Percentiles rank a stretch among this genome's conserved stretches.
Evolutionary conservation across 2,797 vertebrate species (phyloP).

Genomic region (Oryzias sinensis): DNA sequence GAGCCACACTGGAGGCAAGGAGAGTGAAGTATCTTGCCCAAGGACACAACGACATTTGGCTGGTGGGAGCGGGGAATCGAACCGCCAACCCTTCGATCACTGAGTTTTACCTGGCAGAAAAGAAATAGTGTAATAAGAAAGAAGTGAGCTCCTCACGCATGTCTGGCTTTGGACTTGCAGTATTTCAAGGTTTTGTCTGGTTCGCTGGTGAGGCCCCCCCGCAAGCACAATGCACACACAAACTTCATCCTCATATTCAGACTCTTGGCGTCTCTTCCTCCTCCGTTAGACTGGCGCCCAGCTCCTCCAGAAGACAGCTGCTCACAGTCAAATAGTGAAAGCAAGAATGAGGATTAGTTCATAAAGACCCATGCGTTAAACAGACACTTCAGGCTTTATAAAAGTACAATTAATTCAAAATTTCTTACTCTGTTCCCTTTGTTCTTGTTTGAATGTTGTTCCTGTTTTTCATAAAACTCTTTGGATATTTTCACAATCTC

Average conservation of each 20-base stretch:
- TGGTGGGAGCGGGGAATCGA: too few species aligned
- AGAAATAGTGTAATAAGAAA: too few species aligned
- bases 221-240: conserved; percentile 89
- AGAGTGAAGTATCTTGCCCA: too few species aligned
- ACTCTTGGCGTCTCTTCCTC: conserved; percentile 29
- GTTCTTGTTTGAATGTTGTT: conserved; percentile 40
- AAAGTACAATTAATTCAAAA: background rate
- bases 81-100: too few species aligned
- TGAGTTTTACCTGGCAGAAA: too few species aligned
- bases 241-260: conserved; percentile 92
- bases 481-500: conserved; percentile 90
- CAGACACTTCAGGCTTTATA: background rate
- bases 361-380: too few species aligned
- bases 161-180: conserved; percentile 89
- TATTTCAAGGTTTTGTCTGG: conserved; percentile 89
- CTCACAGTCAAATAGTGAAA: background rate
- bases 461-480: conserved; percentile 73
- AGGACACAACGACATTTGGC: too few species aligned
- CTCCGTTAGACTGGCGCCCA: conserved; percentile 3
- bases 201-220: conserved; percentile 83
- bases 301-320: conserved; percentile 27
- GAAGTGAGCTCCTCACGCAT: conserved; percentile 77
- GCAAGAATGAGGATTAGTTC: background rate
- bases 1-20: too few species aligned
- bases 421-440: conserved; percentile 53